Percentiles rank a stretch among this genome's conserved stretches.
Conservation (phyloP, 2,113 vertebrate genomes). For the Poeciliopsis turrubarensis region DNA sequence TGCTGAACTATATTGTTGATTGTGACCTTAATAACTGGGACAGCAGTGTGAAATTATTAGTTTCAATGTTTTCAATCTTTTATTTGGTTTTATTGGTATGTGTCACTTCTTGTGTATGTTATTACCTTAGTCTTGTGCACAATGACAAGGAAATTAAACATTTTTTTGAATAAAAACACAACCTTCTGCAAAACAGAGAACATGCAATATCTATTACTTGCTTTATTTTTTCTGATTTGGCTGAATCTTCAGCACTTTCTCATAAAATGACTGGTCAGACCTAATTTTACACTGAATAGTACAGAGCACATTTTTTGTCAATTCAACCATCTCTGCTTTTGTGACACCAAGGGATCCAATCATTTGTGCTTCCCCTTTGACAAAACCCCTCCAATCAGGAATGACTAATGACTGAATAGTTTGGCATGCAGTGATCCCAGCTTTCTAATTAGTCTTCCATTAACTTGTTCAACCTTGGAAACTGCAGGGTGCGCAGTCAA, state of each 20-base stretch:
- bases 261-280: constrained; percentile 22
- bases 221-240: background rate
- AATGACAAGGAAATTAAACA: background rate
- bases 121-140: background rate
- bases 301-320: constrained; percentile 41
- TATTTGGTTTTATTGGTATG: too few relatives aligned
- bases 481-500: constrained; percentile 54
- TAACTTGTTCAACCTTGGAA: constrained; percentile 81
- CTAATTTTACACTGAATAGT: constrained; percentile 13
- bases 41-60: constrained; percentile 1
- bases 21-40: background rate
- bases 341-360: constrained; percentile 46
- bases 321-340: constrained; percentile 24
- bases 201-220: too few relatives aligned
- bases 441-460: constrained; percentile 84
- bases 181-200: too few relatives aligned
- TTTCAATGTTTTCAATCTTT: constrained; percentile 3
- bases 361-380: constrained; percentile 69
- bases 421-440: constrained; percentile 78
- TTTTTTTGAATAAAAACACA: background rate
- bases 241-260: background rate
- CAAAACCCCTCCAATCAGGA: constrained; percentile 77
- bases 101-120: background rate
- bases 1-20: background rate
- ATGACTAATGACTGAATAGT: constrained; percentile 80